phyloP scores from a whole-genome alignment of 53 echinoderm and acorn worm genomes.

The Pentamera pediparva region DNA sequence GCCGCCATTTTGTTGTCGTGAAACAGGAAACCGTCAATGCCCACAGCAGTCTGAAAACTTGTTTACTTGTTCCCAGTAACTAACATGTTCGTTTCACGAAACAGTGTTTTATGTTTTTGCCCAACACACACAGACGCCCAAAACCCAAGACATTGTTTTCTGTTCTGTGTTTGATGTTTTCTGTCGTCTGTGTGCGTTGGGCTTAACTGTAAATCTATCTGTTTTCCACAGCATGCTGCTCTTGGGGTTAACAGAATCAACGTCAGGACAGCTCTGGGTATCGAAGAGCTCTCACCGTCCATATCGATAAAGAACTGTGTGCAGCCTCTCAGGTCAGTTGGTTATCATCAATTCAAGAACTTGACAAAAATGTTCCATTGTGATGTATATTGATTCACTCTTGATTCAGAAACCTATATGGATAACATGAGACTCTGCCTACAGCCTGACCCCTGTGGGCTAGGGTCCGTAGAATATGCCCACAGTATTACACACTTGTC shows the following conservation, averaged over 20 bases:
- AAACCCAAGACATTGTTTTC: background rate
- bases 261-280: slow-evolving; percentile 60
- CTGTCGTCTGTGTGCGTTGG: background rate
- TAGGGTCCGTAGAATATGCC: too few relatives aligned
- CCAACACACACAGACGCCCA: background rate
- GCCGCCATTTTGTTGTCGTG: too few relatives aligned
- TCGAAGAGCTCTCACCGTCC: slow-evolving; percentile 82
- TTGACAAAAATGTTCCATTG: background rate
- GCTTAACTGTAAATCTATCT: too few relatives aligned
- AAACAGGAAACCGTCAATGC: too few relatives aligned
- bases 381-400: background rate
- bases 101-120: background rate
- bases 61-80: background rate
- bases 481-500: too few relatives aligned
- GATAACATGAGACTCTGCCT: too few relatives aligned
- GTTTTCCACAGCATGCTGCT: slow-evolving; percentile 78
- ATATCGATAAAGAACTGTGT: slow-evolving; percentile 98
- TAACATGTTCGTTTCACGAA: background rate
- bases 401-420: too few relatives aligned
- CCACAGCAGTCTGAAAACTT: too few relatives aligned
- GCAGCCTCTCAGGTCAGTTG: slow-evolving; percentile 90
- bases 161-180: background rate
- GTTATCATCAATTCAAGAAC: background rate
- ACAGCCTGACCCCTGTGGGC: too few relatives aligned
- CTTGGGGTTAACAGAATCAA: slow-evolving; percentile 75